A percentile compares a stretch with the other conserved stretches of the same genome.
These are phyloP conservation scores for Ophiodon elongatus DNA, from an alignment of 2,113 vertebrate genomes.

Conservation along the genomic window DNA sequence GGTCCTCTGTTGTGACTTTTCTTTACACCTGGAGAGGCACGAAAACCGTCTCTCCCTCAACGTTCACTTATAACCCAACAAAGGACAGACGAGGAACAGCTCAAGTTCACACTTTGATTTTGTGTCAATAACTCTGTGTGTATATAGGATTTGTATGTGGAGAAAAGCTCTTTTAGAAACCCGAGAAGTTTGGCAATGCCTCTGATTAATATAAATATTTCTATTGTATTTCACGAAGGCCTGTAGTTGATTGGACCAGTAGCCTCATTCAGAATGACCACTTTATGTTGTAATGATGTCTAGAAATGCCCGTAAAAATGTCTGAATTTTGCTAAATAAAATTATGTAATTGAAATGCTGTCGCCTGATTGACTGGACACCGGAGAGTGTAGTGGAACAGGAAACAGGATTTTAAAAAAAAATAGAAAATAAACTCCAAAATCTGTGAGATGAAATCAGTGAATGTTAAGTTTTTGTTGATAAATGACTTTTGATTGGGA, in stretches of 20 bases:
- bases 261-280: constrained; percentile 54
- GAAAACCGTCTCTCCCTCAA: background rate
- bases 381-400: background rate
- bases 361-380: constrained; percentile 15
- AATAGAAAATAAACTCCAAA: background rate
- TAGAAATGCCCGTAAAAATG: constrained; percentile 62
- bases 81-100: constrained; percentile 43
- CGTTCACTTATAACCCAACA: constrained; percentile 27
- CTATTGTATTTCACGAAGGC: constrained; percentile 66
- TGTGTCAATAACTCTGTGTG: constrained; percentile 73
- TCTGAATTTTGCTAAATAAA: constrained; percentile 74
- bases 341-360: constrained; percentile 35
- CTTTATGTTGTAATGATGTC: constrained; percentile 64
- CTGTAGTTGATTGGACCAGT: constrained; percentile 66
- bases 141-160: constrained; percentile 68
- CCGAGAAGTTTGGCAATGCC: constrained; percentile 53
- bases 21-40: constrained; percentile 37
- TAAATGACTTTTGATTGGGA: background rate
- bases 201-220: constrained; percentile 81
- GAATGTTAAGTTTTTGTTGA: background rate
- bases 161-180: constrained; percentile 81
- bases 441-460: background rate
- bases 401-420: background rate
- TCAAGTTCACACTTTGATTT: constrained; percentile 49
- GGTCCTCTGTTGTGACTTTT: constrained; percentile 33